Base-by-base conservation (phyloP, 1,140 invertebrate genomes). In the Leptinotarsa texana region DNA sequence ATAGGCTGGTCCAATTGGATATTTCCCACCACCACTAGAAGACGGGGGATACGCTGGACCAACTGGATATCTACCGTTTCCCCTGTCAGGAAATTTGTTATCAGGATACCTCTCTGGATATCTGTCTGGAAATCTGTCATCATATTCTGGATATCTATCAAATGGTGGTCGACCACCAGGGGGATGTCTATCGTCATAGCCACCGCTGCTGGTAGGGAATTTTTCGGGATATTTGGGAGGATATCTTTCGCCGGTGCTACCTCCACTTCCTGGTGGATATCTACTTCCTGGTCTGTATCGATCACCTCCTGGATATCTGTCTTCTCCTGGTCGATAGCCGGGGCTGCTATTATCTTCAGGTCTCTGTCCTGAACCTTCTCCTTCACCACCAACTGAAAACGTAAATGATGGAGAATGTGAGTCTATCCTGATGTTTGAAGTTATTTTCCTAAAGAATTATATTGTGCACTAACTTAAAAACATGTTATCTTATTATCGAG, bases 161-260 rank as follows among this genome's bases (percentile, higher is more conserved):
- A 79, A 78, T 33, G 74, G 74, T 4, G 79, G 69, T 74, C 79
- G 62, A 74, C 81, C 78, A 74, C 79, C 79, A 74, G 67, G 74
- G 6, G 86, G 86, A 79, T 85, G 84, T 86, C 87, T 85, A 84
- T 88, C 81, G 83, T 86, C 82, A 66, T 79, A 74, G 22, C 70
- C 79, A 6, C 72, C 72, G 49, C 69, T 74, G 22, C 63, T 74
- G 13, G 76, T 77, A 75, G 73, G 70, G 78, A 51, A 84, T 80
- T 77, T 86, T 82, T 73, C 85, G 86, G 63, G 88, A 84, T 83
- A 87, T 87, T 85, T 88, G 78, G 84, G 82, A 73, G 86, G 86
- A 77, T 84, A 86, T 85, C 87, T 84, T 83, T 87, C 79, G 82
- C 86, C 81, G 27, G 74, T 63, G 22, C 71, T 75, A n/a, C 75